Evolutionary conservation across 2,113 vertebrate species (phyloP), one percentile per base, ranked within the genome.

Genomic region (Hemibagrus wyckioides): DNA sequence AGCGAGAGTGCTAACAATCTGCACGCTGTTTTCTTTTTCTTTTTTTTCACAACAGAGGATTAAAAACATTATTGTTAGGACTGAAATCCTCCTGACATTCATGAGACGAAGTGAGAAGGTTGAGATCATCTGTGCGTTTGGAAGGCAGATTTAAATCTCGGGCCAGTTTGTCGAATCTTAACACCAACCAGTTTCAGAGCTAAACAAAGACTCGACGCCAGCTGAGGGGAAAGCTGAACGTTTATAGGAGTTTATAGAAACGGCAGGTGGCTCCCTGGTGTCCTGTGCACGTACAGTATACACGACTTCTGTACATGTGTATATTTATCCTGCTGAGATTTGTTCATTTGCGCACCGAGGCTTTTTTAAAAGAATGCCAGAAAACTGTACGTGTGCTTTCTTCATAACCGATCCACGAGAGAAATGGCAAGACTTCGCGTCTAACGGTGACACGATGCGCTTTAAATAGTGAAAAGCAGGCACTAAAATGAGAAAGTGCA

Each of bases 401-500:
- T 76, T 76, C 25, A 48, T 48, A 50, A 76, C 11, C n/a, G 41
- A 76, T n/a, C 39, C 44, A n/a, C n/a, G n/a, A 13, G 19, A 56
- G n/a, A 56, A 54, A 36, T 21, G n/a, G 30, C n/a, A 56, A 33
- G 44, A 77, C 44, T 50, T 77, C 1, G 6, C 9, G 17, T 77
- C 41, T 48, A 77, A 17, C 25, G 17, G 1, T 77, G 71, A 75
- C 39, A 28, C 25, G 10, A 75, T 5, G 39, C 25, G 36, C 71
- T 44, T 44, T 75, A 75, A 19, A 44, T 33, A 19, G 44, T 77
- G 48, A 77, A 77, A 77, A 73, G 5, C 50, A 82, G 61, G 71
- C 50, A 56, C 85, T 88, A 84, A 88, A 88, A 87, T 69, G 59
- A 80, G 86, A 90, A 84, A 83, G 71, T 87, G 76, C 59, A 71